phyloP scores from a whole-genome alignment of 1,140 invertebrate genomes.

The Palaemon carinicauda region DNA sequence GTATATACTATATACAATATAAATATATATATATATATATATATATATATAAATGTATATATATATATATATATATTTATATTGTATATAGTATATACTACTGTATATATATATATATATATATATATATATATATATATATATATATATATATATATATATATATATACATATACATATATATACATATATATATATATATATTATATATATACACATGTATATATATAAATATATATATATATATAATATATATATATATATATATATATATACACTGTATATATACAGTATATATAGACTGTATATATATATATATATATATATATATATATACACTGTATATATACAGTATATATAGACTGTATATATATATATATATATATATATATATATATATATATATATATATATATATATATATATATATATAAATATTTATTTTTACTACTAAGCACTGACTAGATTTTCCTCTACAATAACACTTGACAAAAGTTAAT shows the following conservation, averaged over 20 bases:
- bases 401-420: too few relatives aligned
- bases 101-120: neutral
- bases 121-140: neutral
- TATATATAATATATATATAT: constrained; percentile 2
- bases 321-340: constrained; percentile 3
- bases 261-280: neutral
- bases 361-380: neutral
- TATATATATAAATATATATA: neutral
- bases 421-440: too few relatives aligned
- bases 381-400: neutral
- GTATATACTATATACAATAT: neutral
- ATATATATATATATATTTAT: neutral
- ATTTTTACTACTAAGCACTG: too few relatives aligned
- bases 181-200: neutral
- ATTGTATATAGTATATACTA: neutral
- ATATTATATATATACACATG: neutral
- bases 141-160: neutral
- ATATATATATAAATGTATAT: neutral
- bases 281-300: neutral
- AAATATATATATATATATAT: neutral
- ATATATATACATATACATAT: neutral
- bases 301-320: neutral
- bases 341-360: neutral
- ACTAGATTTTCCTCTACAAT: too few relatives aligned
- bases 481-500: too few relatives aligned